These are phyloP conservation scores for Ophion obscuratus DNA, from an alignment of 2,888 invertebrate species.

Conservation along the genomic window DNA sequence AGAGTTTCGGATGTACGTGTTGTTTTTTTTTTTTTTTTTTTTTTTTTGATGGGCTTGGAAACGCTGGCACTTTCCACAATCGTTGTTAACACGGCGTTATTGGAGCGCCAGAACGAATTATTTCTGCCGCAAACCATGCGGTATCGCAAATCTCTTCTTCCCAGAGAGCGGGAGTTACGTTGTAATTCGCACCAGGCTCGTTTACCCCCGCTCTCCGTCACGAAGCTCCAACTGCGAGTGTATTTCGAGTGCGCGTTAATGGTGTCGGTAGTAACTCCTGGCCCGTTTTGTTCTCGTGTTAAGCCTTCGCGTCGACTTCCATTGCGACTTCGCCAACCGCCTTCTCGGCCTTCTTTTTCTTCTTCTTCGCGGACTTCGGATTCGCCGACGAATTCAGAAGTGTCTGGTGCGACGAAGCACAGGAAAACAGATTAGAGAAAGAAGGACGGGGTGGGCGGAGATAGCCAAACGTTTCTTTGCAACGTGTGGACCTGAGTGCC, in stretches of 20 bases:
- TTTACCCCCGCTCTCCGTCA: neutral
- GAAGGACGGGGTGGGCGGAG: neutral
- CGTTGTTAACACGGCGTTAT: neutral
- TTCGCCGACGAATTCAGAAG: constrained; percentile 91
- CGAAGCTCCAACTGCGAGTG: constrained; percentile 67
- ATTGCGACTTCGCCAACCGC: constrained; percentile 85
- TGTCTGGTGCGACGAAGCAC: constrained; percentile 84
- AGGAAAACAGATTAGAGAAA: constrained; percentile 55
- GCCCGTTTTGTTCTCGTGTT: constrained; percentile 73
- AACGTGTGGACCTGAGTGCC: too few species aligned
- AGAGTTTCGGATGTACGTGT: neutral
- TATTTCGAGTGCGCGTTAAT: constrained; percentile 73
- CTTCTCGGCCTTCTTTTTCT: constrained; percentile 94
- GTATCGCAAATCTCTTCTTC: neutral
- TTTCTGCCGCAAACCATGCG: neutral
- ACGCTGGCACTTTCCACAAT: neutral
- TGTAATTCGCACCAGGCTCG: neutral
- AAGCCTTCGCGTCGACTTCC: constrained; percentile 86
- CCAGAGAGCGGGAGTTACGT: neutral
- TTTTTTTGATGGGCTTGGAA: neutral
- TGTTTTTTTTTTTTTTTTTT: neutral
- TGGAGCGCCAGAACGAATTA: neutral
- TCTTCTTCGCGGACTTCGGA: constrained; percentile 94
- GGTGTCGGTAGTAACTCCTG: constrained; percentile 75
- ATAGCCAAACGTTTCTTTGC: neutral